Conservation (phyloP, 2,888 invertebrate genomes). For the Exephanes ischioxanthus region DNA sequence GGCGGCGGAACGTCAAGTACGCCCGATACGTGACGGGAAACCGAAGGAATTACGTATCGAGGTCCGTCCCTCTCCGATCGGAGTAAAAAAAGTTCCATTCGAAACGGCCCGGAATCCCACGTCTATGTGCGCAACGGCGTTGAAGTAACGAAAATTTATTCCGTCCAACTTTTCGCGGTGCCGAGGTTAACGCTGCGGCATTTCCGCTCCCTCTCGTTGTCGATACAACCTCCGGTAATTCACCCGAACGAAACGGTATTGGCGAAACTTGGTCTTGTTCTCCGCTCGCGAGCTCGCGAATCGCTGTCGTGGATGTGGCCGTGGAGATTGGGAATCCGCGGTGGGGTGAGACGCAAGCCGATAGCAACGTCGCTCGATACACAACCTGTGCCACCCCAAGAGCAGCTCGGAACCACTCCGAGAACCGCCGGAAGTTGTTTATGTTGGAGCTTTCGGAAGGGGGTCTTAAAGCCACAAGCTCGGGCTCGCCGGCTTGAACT, state of each 20-base stretch:
- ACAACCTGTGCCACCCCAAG: slow-evolving; percentile 34
- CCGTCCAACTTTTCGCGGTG: slow-evolving; percentile 18
- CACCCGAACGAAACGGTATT: slow-evolving; percentile 50
- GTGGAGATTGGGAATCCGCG: slow-evolving; percentile 49
- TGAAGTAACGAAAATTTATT: slow-evolving; percentile 61
- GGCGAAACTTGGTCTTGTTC: slow-evolving; percentile 35
- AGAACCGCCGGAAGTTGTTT: slow-evolving; percentile 48
- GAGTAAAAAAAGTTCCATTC: slow-evolving; percentile 35
- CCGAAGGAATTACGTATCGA: slow-evolving; percentile 51
- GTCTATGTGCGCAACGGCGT: slow-evolving; percentile 8
- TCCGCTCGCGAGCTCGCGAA: slow-evolving; percentile 16
- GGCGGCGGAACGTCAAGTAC: slow-evolving; percentile 57
- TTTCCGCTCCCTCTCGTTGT: slow-evolving; percentile 19
- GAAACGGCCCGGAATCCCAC: not conserved
- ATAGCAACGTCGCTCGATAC: slow-evolving; percentile 30
- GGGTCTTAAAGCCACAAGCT: not conserved
- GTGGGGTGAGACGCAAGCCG: slow-evolving; percentile 13
- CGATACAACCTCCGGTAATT: slow-evolving; percentile 59
- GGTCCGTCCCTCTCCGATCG: not conserved
- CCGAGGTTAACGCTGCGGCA: not conserved
- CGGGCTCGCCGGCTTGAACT: not conserved
- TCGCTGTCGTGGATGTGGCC: slow-evolving; percentile 36
- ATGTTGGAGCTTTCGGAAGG: slow-evolving; percentile 40
- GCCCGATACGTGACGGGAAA: slow-evolving; percentile 62
- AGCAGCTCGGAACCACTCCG: slow-evolving; percentile 18